Conservation (phyloP, 2,113 vertebrate species). For the Phycodurus eques region DNA sequence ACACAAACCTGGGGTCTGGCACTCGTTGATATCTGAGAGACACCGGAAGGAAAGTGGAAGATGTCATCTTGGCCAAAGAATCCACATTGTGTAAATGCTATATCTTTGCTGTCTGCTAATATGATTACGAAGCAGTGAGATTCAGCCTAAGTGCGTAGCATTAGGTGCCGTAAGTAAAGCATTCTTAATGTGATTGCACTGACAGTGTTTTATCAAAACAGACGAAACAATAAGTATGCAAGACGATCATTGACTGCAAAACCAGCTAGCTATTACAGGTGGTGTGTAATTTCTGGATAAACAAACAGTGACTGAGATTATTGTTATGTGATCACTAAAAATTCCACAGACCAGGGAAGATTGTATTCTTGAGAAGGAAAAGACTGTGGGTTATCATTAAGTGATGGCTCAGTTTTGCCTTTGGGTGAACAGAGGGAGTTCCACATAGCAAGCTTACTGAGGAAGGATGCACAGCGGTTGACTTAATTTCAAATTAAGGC, state of each 20-base stretch:
- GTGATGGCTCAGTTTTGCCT: slow-evolving; percentile 48
- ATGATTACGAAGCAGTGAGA: slow-evolving; percentile 19
- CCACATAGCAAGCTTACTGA: slow-evolving; percentile 23
- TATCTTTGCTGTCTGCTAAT: slow-evolving; percentile 33
- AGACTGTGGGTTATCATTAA: slow-evolving; percentile 57
- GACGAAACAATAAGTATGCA: slow-evolving; percentile 68
- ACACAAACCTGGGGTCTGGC: slow-evolving; percentile 68
- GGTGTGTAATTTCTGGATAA: slow-evolving; percentile 63
- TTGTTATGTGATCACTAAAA: slow-evolving; percentile 55
- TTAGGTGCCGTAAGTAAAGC: slow-evolving; percentile 50
- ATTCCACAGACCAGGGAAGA: slow-evolving; percentile 52
- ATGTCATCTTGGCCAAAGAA: slow-evolving; percentile 15
- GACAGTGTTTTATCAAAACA: slow-evolving; percentile 75
- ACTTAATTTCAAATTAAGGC: slow-evolving; percentile 64
- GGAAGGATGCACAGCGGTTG: slow-evolving; percentile 51
- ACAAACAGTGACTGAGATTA: slow-evolving; percentile 60
- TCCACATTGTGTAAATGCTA: slow-evolving; percentile 14
- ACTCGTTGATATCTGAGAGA: slow-evolving; percentile 62
- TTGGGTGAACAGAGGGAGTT: slow-evolving; percentile 49
- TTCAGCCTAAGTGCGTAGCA: slow-evolving; percentile 20
- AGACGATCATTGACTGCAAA: slow-evolving; percentile 56
- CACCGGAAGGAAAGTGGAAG: slow-evolving; percentile 24
- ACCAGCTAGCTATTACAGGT: slow-evolving; percentile 69
- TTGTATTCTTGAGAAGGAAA: slow-evolving; percentile 53
- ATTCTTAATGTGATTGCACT: slow-evolving; percentile 60